Conservation (phyloP, 2,797 vertebrate genomes). For the Zenarchopterus dispar region DNA sequence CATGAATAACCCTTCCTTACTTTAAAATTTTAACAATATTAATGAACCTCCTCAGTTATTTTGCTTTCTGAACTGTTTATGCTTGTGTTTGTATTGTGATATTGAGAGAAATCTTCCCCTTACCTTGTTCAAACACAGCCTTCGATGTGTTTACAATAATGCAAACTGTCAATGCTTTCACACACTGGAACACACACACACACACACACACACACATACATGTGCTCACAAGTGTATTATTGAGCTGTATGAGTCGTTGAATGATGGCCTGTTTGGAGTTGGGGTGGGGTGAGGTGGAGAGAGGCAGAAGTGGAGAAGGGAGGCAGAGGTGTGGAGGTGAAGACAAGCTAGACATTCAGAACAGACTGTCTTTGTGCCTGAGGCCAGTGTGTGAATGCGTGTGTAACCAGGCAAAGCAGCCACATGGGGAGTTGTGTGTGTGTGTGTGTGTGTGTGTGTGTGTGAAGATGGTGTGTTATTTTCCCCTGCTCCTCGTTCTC, state of each 20-base stretch:
- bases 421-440: constrained; percentile 13
- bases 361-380: constrained; percentile 74
- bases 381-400: constrained; percentile 52
- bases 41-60: neutral
- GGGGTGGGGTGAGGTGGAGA: constrained; percentile 45
- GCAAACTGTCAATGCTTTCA: constrained; percentile 29
- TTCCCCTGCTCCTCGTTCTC: constrained; percentile 49
- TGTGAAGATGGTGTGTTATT: constrained; percentile 17
- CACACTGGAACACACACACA: constrained; percentile 19
- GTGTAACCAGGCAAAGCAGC: constrained; percentile 38
- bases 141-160: constrained; percentile 51
- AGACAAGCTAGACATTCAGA: constrained; percentile 70
- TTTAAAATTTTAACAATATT: neutral
- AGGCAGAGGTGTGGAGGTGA: constrained; percentile 78
- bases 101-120: constrained; percentile 19
- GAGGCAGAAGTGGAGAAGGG: constrained; percentile 69
- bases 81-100: neutral
- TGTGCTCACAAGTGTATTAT: constrained; percentile 50
- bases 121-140: constrained; percentile 19
- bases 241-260: constrained; percentile 62
- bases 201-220: constrained; percentile 27
- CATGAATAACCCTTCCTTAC: neutral
- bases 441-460: constrained; percentile 13
- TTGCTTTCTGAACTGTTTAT: neutral
- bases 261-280: constrained; percentile 63